phyloP scores from a whole-genome alignment of 1,140 invertebrate species.

The Aradophagus sp. region DNA sequence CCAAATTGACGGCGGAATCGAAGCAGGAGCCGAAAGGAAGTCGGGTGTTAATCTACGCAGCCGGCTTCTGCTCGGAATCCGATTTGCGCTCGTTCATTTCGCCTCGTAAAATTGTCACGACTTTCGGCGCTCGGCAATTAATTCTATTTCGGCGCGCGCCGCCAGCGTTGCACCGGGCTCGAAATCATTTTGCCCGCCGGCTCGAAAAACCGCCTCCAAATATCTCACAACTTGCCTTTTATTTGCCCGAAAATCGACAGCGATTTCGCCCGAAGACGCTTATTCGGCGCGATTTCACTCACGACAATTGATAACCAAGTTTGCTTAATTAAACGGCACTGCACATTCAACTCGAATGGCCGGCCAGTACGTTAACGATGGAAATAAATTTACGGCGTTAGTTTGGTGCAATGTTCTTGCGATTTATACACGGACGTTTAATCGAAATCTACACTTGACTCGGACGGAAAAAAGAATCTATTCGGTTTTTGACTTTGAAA shows the following conservation, averaged over 20 bases:
- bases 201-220: no score
- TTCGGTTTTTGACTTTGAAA: no score
- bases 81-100: slow-evolving; percentile 15
- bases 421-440: no score
- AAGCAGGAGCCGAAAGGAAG: slow-evolving; percentile 15
- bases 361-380: no score
- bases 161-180: neutral
- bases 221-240: no score
- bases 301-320: slow-evolving; percentile 5
- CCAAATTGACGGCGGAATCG: slow-evolving; percentile 12
- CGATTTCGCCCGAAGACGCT: slow-evolving; percentile 13
- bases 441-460: no score
- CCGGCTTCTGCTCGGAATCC: slow-evolving; percentile 3
- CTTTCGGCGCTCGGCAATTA: slow-evolving; percentile 22
- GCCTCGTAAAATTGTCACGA: slow-evolving; percentile 12
- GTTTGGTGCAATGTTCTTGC: no score
- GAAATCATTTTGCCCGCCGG: no score
- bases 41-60: slow-evolving; percentile 30
- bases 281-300: slow-evolving; percentile 28
- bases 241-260: neutral
- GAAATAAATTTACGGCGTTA: no score
- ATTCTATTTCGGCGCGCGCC: slow-evolving; percentile 24
- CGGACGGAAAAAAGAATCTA: no score
- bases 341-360: no score
- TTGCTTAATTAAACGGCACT: slow-evolving; percentile 30